Conservation (phyloP, 2,888 invertebrate genomes). For the Subacronicta megacephala region DNA sequence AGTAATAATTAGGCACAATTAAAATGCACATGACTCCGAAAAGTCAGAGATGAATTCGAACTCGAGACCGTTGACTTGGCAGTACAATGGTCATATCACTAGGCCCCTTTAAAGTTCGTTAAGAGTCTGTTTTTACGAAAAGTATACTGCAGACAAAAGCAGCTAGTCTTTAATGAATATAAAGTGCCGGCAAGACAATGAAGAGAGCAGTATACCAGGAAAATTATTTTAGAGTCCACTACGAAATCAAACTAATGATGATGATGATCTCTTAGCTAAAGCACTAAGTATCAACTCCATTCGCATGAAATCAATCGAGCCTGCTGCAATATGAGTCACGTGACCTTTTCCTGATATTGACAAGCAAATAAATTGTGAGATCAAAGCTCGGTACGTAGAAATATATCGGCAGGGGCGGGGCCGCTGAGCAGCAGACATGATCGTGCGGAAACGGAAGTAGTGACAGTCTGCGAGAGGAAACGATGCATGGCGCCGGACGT, state of each 20-base stretch:
- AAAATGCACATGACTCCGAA: too few relatives aligned
- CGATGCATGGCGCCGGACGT: slow-evolving; percentile 83
- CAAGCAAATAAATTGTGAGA: slow-evolving; percentile 87
- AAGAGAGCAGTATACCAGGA: too few relatives aligned
- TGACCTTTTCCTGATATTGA: slow-evolving; percentile 87
- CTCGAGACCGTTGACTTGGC: too few relatives aligned
- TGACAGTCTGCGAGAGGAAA: slow-evolving; percentile 81
- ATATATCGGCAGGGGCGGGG: slow-evolving; percentile 71
- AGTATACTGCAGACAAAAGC: too few relatives aligned
- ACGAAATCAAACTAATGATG: neutral
- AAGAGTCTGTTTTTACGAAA: too few relatives aligned
- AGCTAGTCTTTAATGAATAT: too few relatives aligned
- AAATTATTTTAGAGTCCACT: too few relatives aligned
- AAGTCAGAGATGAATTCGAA: too few relatives aligned
- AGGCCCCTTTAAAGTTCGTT: too few relatives aligned
- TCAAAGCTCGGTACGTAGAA: slow-evolving; percentile 80
- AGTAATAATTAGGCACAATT: too few relatives aligned
- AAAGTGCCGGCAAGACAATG: too few relatives aligned
- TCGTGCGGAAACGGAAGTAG: slow-evolving; percentile 83
- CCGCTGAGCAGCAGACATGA: slow-evolving; percentile 73
- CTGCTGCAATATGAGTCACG: slow-evolving; percentile 72
- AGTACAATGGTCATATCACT: too few relatives aligned
- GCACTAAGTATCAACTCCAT: slow-evolving; percentile 56
- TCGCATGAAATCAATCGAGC: slow-evolving; percentile 70
- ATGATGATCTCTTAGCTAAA: slow-evolving; percentile 16